A percentile compares a stretch with the other conserved stretches of the same genome.
These are phyloP conservation scores for Anabacerthia variegaticeps DNA, from an alignment of 2,797 vertebrate species.

Conservation along the genomic window DNA sequence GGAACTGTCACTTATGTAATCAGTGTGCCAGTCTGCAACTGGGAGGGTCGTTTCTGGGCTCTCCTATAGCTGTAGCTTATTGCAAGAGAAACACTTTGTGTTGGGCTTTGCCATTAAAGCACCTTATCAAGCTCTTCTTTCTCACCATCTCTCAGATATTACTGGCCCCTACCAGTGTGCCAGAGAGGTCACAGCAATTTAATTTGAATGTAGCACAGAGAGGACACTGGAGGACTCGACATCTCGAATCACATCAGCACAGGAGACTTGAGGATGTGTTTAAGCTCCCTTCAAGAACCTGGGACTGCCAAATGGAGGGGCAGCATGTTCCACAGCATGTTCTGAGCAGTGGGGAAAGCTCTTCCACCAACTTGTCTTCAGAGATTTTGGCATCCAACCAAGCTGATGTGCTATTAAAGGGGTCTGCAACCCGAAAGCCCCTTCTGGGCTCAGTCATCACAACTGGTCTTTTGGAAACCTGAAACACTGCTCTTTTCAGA, in stretches of 20 bases:
- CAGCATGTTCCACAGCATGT: rapidly evolving
- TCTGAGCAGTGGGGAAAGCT: background rate
- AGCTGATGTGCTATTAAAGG: background rate
- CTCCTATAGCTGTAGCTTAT: background rate
- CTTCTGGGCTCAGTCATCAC: background rate
- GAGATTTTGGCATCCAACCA: background rate
- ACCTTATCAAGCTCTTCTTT: background rate
- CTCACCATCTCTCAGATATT: background rate
- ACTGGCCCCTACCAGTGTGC: background rate
- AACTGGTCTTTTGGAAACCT: background rate
- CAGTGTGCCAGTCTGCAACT: background rate
- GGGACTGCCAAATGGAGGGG: background rate
- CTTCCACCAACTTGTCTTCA: background rate
- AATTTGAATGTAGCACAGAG: rapidly evolving
- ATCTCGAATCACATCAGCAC: background rate
- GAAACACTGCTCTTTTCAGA: background rate
- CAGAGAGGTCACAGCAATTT: background rate
- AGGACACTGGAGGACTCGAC: background rate
- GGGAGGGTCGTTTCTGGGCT: background rate
- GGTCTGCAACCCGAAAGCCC: background rate
- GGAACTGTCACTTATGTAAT: background rate
- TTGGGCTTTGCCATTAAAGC: background rate
- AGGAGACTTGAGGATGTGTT: background rate
- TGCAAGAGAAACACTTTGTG: background rate
- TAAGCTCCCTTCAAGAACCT: background rate